Evolutionary conservation across 2,797 vertebrate genomes (phyloP).

Genomic region (Gastrophryne carolinensis): DNA sequence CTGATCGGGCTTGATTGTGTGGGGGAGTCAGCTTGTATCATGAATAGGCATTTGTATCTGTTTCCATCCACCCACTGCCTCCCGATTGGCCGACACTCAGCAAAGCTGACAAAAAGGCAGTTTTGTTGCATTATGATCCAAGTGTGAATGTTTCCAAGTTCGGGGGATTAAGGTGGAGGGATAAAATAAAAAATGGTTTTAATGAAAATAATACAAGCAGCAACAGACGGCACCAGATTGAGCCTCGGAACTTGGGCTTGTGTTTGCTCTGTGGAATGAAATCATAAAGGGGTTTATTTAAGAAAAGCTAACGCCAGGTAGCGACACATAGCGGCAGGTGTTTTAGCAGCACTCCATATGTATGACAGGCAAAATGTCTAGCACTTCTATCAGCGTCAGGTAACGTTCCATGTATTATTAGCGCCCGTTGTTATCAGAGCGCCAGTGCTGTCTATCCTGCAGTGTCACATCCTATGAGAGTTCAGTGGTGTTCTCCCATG

Average conservation of each 20-base stretch:
- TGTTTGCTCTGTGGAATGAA: conserved; percentile 45
- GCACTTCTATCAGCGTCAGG: too few relatives aligned
- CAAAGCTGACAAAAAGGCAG: conserved; percentile 53
- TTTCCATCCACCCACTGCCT: conserved; percentile 49
- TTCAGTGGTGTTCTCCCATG: too few relatives aligned
- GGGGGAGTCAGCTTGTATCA: conserved; percentile 51
- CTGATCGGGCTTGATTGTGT: conserved; percentile 48
- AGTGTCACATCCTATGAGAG: too few relatives aligned
- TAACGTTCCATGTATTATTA: too few relatives aligned
- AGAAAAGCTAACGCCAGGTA: too few relatives aligned
- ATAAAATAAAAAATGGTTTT: conserved; percentile 24
- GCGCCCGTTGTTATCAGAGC: too few relatives aligned
- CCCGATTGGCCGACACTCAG: conserved; percentile 35
- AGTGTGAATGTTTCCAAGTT: conserved; percentile 47
- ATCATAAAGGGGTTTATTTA: conserved; percentile 49
- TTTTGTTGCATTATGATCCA: conserved; percentile 44
- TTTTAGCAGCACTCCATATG: too few relatives aligned
- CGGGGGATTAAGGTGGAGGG: conserved; percentile 26
- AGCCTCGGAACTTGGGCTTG: conserved; percentile 38
- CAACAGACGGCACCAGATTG: conserved; percentile 53
- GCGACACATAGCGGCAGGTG: too few relatives aligned
- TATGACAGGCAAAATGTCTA: too few relatives aligned
- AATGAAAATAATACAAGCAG: conserved; percentile 42
- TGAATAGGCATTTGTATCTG: conserved; percentile 53
- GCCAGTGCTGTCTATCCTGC: too few relatives aligned